Base-by-base conservation (phyloP, 2,797 vertebrate species). In the Poecilia wingei region DNA sequence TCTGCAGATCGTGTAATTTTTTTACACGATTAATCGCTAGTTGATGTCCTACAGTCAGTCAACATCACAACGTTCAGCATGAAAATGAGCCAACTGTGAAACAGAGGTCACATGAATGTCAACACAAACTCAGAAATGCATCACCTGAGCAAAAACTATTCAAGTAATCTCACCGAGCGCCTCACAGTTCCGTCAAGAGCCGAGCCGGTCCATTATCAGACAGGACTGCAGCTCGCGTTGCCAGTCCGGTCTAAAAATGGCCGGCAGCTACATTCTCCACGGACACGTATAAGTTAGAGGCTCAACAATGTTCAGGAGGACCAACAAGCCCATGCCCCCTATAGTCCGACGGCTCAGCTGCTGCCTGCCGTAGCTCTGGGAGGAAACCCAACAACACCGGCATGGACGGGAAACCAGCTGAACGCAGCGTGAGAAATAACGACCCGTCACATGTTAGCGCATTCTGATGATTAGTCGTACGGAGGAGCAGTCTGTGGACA, bases 181-280 rank as follows among this genome's bases (percentile, higher is more conserved):
- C 20, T 91, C 85, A 87, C 55, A 69, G 84, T 85, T 81, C 75
- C 77, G 83, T 87, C 85, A 61, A 83, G 81, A 86, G 85, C 83
- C 81, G 82, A 46, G 82, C 77, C 61, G 2, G 75, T 85, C 88
- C 89, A 89, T 92, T 93, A 95, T 95, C 93, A 91, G 91, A 88
- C 61, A 31, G 6, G 46, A 82, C 89, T 72, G 68, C 90, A 82
- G 87, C 87, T 84, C 85, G 6, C 86, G 53, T 85, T 86, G 89
- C 85, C 90, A 87, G 88, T 87, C 81, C 78, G 0, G 82, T 82
- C 93, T 95, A 93, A 93, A 93, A 94, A 94, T 94, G 93, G 90
- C 90, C 4, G 64, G 84, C 89, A 83, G 91, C 88, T 84, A 86
- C 87, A 94, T 94, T 93, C 92, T 95, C 90, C 82, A 78, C 3